Percentiles rank a stretch among this genome's conserved stretches.
Conservation (phyloP, 2,797 vertebrate species). For the Acipenser oxyrinchus region DNA sequence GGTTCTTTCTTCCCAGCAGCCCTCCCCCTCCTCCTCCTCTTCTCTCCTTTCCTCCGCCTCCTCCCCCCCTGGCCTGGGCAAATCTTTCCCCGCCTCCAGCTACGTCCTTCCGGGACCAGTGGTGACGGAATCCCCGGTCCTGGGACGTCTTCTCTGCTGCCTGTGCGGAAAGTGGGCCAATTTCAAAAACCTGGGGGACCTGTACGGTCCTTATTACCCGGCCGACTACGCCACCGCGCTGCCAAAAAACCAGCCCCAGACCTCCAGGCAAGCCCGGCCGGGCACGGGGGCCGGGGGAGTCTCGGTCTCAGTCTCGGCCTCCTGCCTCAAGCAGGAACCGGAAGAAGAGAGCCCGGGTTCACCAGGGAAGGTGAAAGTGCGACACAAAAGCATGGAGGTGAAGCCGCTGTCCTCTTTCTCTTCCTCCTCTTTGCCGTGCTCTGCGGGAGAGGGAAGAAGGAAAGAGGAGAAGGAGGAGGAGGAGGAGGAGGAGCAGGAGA, state of each 20-base stretch:
- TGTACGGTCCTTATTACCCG: constrained; percentile 94
- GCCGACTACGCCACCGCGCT: constrained; percentile 89
- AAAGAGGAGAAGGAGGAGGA: constrained; percentile 40
- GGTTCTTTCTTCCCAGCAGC: constrained; percentile 47
- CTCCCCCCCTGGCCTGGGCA: constrained; percentile 72
- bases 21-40: constrained; percentile 37
- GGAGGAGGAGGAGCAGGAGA: constrained; percentile 64
- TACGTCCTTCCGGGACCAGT: constrained; percentile 87
- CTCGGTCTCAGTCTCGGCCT: neutral
- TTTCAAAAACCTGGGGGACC: constrained; percentile 94
- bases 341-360: neutral
- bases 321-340: neutral
- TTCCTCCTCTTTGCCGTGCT: constrained; percentile 36
- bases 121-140: constrained; percentile 79
- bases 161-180: constrained; percentile 98
- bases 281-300: constrained; percentile 30
- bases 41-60: constrained; percentile 18
- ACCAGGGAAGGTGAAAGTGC: constrained; percentile 55
- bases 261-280: constrained; percentile 44
- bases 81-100: constrained; percentile 81
- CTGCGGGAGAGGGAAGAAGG: constrained; percentile 52
- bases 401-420: constrained; percentile 36
- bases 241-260: constrained; percentile 86
- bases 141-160: constrained; percentile 89
- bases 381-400: constrained; percentile 65